Percentiles rank a stretch among this genome's conserved stretches.
These are phyloP conservation scores for Epirrita christyi DNA, from an alignment of 2,888 invertebrate species.

Conservation along the genomic window DNA sequence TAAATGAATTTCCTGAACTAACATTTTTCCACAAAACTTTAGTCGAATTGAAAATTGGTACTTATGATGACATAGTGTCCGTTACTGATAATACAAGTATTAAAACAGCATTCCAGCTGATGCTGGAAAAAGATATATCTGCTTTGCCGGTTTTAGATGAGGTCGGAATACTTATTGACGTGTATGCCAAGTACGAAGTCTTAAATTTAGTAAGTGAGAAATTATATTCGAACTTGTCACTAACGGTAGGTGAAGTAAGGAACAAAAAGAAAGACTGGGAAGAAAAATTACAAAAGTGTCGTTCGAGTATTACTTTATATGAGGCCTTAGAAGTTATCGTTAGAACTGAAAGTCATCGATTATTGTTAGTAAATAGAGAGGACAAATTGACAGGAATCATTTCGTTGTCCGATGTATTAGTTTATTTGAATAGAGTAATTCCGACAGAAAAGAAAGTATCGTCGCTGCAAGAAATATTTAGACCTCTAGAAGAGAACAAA, in stretches of 20 bases:
- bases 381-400: constrained; percentile 79
- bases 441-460: constrained; percentile 79
- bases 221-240: constrained; percentile 95
- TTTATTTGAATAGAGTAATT: constrained; percentile 81
- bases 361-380: constrained; percentile 81
- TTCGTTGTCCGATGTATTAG: constrained; percentile 79
- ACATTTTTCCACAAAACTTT: constrained; percentile 78
- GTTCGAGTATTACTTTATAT: constrained; percentile 92
- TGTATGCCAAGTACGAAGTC: constrained; percentile 81
- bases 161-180: constrained; percentile 70
- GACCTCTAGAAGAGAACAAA: constrained; percentile 77
- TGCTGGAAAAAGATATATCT: constrained; percentile 77
- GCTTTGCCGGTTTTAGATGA: constrained; percentile 77
- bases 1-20: constrained; percentile 79
- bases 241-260: constrained; percentile 93
- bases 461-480: constrained; percentile 79
- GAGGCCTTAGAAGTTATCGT: constrained; percentile 96
- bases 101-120: constrained; percentile 73
- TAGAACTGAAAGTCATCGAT: constrained; percentile 91
- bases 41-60: constrained; percentile 76
- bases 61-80: constrained; percentile 72
- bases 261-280: constrained; percentile 96
- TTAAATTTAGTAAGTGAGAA: constrained; percentile 95
- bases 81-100: constrained; percentile 72
- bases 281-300: constrained; percentile 96